These are phyloP conservation scores for Leptodirus hochenwartii DNA, from an alignment of 2,888 invertebrate species.

Conservation along the genomic window DNA sequence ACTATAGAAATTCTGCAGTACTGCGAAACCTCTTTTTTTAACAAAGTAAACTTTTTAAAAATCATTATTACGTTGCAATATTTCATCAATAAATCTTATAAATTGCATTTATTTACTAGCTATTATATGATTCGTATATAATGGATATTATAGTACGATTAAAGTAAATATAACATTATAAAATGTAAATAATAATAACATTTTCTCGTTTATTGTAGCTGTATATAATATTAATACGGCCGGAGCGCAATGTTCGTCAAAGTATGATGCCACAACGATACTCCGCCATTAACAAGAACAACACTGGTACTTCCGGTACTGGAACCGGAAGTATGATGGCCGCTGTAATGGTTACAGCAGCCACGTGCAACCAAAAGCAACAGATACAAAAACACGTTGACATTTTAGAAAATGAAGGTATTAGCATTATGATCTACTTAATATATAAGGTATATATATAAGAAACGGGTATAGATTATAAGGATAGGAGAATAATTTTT, in stretches of 20 bases:
- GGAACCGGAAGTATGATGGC: slow-evolving; percentile 45
- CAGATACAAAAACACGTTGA: slow-evolving; percentile 40
- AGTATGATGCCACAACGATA: slow-evolving; percentile 64
- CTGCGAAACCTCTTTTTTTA: no score
- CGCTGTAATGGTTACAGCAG: slow-evolving; percentile 45
- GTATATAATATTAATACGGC: slow-evolving; percentile 76
- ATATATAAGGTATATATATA: no score
- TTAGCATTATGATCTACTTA: no score
- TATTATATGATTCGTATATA: background rate
- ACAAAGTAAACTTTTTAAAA: no score
- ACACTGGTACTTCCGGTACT: slow-evolving; percentile 37
- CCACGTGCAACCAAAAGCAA: slow-evolving; percentile 47
- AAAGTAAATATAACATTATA: slow-evolving; percentile 2
- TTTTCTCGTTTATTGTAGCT: slow-evolving; percentile 33
- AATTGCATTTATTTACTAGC: background rate
- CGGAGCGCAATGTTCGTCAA: slow-evolving; percentile 77
- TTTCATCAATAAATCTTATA: no score
- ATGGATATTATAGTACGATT: background rate
- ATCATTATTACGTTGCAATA: no score
- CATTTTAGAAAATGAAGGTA: slow-evolving; percentile 13
- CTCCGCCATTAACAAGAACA: slow-evolving; percentile 41
- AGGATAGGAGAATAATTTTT: no score
- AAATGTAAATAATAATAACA: no score
- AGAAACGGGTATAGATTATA: no score
- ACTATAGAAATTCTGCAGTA: no score